Evolutionary conservation across 2,113 vertebrate species (phyloP).

Genomic region (Aleadryas rufinucha): DNA sequence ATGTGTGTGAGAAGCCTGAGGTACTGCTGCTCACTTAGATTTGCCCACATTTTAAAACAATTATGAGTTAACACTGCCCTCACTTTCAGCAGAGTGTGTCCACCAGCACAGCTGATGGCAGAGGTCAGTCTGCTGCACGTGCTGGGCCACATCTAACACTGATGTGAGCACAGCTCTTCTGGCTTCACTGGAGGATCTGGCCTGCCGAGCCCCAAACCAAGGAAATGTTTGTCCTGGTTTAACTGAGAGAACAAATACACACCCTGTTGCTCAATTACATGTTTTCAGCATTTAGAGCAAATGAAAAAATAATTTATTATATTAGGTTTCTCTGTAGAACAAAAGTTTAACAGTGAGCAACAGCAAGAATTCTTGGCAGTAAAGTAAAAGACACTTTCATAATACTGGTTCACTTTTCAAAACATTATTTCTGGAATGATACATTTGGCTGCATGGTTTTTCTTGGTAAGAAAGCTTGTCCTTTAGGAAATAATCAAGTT

Average conservation of each 20-base stretch:
- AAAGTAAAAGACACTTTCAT: slow-evolving; percentile 52
- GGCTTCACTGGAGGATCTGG: not conserved
- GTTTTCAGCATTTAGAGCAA: slow-evolving; percentile 12
- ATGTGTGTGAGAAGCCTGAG: not conserved
- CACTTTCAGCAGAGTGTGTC: not conserved
- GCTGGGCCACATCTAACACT: not conserved
- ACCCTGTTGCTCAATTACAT: not conserved
- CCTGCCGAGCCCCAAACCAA: not conserved
- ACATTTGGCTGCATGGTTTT: slow-evolving; percentile 32
- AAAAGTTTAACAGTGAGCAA: slow-evolving; percentile 53
- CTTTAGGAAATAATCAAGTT: slow-evolving; percentile 66
- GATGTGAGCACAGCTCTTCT: not conserved
- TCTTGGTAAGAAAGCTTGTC: slow-evolving; percentile 52
- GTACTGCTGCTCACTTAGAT: not conserved
- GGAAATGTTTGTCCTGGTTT: not conserved
- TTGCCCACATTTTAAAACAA: not conserved
- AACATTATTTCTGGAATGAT: slow-evolving; percentile 70
- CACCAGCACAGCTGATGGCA: not conserved
- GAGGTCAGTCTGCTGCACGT: not conserved
- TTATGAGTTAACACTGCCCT: not conserved
- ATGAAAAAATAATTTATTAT: slow-evolving; percentile 25
- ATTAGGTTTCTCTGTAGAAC: slow-evolving; percentile 37
- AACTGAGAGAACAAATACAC: not conserved
- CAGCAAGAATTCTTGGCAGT: slow-evolving; percentile 51
- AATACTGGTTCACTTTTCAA: slow-evolving; percentile 60